Base-by-base conservation (phyloP, 2,888 invertebrate species). In the Ichneumoninae sp. region DNA sequence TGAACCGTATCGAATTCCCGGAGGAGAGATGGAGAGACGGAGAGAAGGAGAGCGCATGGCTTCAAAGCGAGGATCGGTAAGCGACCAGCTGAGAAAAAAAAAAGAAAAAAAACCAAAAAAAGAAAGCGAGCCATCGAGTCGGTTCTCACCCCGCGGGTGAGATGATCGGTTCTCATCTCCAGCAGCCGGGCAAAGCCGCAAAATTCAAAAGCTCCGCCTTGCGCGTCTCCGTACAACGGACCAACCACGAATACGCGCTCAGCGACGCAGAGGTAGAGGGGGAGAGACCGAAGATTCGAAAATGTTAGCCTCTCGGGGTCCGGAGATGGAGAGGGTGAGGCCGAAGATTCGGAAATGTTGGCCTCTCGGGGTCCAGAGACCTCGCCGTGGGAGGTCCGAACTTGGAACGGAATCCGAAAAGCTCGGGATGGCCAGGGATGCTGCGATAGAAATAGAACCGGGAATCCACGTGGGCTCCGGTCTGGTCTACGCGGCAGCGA, bases 1-100 rank as follows among this genome's bases (percentile, higher is more conserved):
- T 84, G 84, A 84, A 84, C 84, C 84, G 69, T 84, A 77, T 84
- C 84, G 72, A 84, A 84, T 84, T 77, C 80, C 80, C 60, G 47
- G 68, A 84, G 68, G 84, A 80, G 83, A 57, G 80, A 69, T 3
- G 44, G 60, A 77, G 77, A 66, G 47, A 76, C 50, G 36, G 52
- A 36, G 69, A 62, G 66, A 26, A 54, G 44, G 30, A 16, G 62
- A 36, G 16, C 36, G 71, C 40, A 16, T 50, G 47, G 36, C 62
- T 52, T 65, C 65, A 79, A 71, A 70, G 71, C 57, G 36, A 33
- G 47, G 26, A n/a, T 50, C 22, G 19, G 57, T 10, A 22, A 22
- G 52, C n/a, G 30, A 30, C 30, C 22, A 75, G 40, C 19, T 26
- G 40, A 57, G 33, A n/a, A 36, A 19, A 52, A 52, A 68, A 16